Evolutionary conservation across 2,113 vertebrate genomes (phyloP).

Genomic region (Raja brachyura): DNA sequence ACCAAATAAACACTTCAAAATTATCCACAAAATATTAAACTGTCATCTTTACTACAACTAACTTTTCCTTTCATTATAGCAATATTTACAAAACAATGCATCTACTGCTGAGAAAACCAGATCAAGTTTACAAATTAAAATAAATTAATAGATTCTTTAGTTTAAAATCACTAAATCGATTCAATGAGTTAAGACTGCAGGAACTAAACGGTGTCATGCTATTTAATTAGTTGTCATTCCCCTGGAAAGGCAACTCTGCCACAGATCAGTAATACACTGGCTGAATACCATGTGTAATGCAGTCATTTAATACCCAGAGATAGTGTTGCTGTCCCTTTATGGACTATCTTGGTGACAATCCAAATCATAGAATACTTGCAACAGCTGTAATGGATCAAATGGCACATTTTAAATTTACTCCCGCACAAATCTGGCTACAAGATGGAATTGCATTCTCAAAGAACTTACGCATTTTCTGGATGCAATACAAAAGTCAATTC

Average conservation of each 20-base stretch:
- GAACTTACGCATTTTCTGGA: neutral
- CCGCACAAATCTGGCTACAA: neutral
- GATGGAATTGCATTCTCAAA: slow-evolving; percentile 5
- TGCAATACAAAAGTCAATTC: neutral
- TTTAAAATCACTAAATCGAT: neutral
- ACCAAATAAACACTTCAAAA: neutral
- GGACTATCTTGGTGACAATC: neutral
- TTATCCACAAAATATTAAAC: neutral
- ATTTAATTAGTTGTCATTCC: neutral
- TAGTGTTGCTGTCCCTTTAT: neutral
- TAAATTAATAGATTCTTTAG: neutral
- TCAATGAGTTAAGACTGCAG: neutral
- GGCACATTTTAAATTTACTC: slow-evolving; percentile 31
- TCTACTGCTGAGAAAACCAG: neutral
- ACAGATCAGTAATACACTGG: neutral
- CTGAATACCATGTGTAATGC: neutral
- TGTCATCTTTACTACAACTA: neutral
- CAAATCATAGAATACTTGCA: neutral
- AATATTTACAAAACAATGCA: neutral
- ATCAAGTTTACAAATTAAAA: neutral
- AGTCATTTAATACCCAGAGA: neutral
- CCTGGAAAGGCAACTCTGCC: neutral
- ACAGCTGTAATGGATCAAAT: slow-evolving; percentile 40
- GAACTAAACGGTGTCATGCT: neutral
- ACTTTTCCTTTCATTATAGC: neutral